Evolutionary conservation across 2,113 vertebrate species (phyloP).

Genomic region (Pteruthius melanotis): DNA sequence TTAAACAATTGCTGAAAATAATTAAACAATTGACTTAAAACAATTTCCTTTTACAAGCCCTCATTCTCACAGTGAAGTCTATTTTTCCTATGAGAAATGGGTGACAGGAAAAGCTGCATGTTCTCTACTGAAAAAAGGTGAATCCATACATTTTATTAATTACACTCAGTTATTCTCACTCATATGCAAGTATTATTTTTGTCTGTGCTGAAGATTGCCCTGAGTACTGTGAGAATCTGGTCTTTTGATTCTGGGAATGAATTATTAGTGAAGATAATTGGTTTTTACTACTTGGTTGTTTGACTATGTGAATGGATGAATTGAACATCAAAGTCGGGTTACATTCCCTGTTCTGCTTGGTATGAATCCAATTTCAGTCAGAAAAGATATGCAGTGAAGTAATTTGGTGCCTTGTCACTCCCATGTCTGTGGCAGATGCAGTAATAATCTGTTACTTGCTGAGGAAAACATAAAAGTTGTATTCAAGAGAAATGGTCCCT

Average conservation of each 20-base stretch:
- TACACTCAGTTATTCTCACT: not conserved
- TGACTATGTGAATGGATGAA: not conserved
- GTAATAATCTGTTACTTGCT: not conserved
- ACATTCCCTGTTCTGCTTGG: not conserved
- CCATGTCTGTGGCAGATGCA: not conserved
- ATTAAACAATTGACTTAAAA: not conserved
- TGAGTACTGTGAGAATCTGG: not conserved
- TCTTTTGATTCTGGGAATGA: not conserved
- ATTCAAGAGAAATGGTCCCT: not conserved
- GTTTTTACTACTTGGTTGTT: accelerated
- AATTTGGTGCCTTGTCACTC: not conserved
- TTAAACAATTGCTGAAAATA: not conserved
- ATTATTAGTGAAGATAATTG: not conserved
- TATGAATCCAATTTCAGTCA: not conserved
- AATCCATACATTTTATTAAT: not conserved
- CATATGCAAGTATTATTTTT: not conserved
- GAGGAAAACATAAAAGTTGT: not conserved
- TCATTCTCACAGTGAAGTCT: not conserved
- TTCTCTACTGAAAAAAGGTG: not conserved
- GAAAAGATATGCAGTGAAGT: not conserved
- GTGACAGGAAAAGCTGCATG: not conserved
- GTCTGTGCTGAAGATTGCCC: not conserved
- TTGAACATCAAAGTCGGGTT: not conserved
- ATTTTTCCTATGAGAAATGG: not conserved
- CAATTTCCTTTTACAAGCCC: not conserved